These are phyloP conservation scores for Nomada ruficornis DNA, from an alignment of 2,888 invertebrate species.

Conservation along the genomic window DNA sequence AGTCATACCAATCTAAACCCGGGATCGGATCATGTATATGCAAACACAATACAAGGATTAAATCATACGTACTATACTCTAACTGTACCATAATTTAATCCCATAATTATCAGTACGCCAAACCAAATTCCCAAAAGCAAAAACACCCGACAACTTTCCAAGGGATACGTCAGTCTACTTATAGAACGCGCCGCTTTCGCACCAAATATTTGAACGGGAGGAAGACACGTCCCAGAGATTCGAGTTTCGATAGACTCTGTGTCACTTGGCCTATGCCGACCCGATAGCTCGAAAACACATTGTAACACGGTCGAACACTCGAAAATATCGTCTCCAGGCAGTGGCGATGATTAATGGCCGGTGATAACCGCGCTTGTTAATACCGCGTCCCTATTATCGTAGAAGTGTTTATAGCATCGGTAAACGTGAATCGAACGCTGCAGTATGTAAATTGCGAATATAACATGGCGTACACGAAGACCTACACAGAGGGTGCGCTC, in stretches of 20 bases:
- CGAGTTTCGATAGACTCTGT: slow-evolving; percentile 4
- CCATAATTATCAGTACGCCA: no score
- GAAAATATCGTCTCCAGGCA: slow-evolving; percentile 56
- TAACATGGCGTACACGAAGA: slow-evolving; percentile 59
- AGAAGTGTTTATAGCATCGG: slow-evolving; percentile 66
- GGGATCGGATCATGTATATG: no score
- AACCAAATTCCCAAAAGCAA: no score
- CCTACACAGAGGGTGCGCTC: neutral
- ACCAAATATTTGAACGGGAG: neutral
- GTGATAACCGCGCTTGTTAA: slow-evolving; percentile 66
- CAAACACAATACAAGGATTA: no score
- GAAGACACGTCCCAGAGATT: neutral
- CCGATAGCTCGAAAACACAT: slow-evolving; percentile 24
- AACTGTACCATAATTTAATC: no score
- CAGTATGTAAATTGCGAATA: slow-evolving; percentile 75
- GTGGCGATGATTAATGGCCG: slow-evolving; percentile 58
- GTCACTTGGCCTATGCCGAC: neutral
- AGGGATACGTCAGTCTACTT: no score
- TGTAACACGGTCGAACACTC: slow-evolving; percentile 37
- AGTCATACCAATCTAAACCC: no score
- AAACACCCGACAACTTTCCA: no score
- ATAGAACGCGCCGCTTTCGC: neutral
- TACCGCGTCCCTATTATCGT: slow-evolving; percentile 67
- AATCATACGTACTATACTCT: no score
- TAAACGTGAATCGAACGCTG: slow-evolving; percentile 72